A percentile compares a stretch with the other conserved stretches of the same genome.
These are phyloP conservation scores for Lysandra coridon DNA, from an alignment of 2,888 invertebrate species.

Conservation along the genomic window DNA sequence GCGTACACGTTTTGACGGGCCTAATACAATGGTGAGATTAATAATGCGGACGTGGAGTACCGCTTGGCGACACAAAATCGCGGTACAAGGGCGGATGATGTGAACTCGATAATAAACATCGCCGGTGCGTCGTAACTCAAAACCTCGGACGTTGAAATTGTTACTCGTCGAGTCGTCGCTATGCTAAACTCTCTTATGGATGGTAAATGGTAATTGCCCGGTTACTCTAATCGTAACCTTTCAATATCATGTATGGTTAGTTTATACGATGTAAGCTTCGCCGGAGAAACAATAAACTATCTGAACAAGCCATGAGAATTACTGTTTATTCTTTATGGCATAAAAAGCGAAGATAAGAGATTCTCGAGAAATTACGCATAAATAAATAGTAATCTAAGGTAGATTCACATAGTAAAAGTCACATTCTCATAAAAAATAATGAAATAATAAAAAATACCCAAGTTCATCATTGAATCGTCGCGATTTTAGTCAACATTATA, in stretches of 20 bases:
- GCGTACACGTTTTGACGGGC: constrained; percentile 70
- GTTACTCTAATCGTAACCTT: constrained; percentile 60
- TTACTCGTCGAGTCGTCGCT: constrained; percentile 61
- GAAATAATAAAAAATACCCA: background rate
- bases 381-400: background rate
- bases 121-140: constrained; percentile 72
- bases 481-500: no score
- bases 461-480: background rate
- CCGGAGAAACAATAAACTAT: constrained; percentile 18
- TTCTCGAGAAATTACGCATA: background rate
- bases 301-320: background rate
- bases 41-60: constrained; percentile 72
- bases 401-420: background rate
- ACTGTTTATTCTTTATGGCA: constrained; percentile 13
- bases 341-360: background rate
- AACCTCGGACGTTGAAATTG: constrained; percentile 72
- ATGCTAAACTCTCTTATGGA: constrained; percentile 57
- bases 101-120: constrained; percentile 76
- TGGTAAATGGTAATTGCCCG: constrained; percentile 70
- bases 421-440: background rate
- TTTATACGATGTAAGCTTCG: constrained; percentile 29
- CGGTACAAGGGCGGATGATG: constrained; percentile 76
- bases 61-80: constrained; percentile 74
- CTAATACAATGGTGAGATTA: constrained; percentile 78
- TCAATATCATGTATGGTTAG: constrained; percentile 54